Percentiles rank a stretch among this genome's conserved stretches.
Conservation (phyloP, 2,113 vertebrate species). For the Chionodraco myersi region DNA sequence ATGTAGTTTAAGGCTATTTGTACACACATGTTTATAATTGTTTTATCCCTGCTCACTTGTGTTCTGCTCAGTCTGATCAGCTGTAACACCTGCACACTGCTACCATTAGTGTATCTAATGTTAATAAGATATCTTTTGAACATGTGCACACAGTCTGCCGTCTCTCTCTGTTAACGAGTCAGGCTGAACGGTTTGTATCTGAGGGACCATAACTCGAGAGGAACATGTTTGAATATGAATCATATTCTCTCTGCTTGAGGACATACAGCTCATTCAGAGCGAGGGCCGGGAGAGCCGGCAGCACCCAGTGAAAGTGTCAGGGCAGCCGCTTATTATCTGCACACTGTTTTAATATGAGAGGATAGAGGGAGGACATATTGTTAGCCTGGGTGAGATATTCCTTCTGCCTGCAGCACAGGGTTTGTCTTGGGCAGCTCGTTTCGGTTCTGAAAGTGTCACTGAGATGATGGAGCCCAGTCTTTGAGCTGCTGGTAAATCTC, state of each 20-base stretch:
- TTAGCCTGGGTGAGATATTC: slow-evolving; percentile 44
- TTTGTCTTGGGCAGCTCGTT: slow-evolving; percentile 43
- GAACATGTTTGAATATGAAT: slow-evolving; percentile 71
- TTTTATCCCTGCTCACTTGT: not conserved
- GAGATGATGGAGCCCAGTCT: slow-evolving; percentile 25
- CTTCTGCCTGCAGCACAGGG: slow-evolving; percentile 33
- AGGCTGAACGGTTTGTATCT: slow-evolving; percentile 59
- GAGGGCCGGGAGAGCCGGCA: slow-evolving; percentile 13
- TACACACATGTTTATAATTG: not conserved
- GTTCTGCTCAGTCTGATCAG: slow-evolving; percentile 2
- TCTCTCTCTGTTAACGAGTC: slow-evolving; percentile 67
- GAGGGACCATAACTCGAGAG: slow-evolving; percentile 60
- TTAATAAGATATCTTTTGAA: slow-evolving; percentile 22
- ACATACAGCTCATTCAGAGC: slow-evolving; percentile 58
- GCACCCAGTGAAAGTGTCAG: slow-evolving; percentile 37
- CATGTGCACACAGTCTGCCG: slow-evolving; percentile 65
- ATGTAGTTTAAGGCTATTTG: not conserved
- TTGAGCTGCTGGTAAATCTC: slow-evolving; percentile 44
- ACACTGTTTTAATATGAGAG: slow-evolving; percentile 50
- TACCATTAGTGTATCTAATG: not conserved
- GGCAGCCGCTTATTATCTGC: slow-evolving; percentile 48
- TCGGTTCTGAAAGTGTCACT: slow-evolving; percentile 33
- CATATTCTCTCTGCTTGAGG: slow-evolving; percentile 58
- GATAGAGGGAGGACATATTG: slow-evolving; percentile 57
- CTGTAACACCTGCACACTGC: slow-evolving; percentile 4